phyloP scores from a whole-genome alignment of 2,797 vertebrate species.

The Amazona finschi region DNA sequence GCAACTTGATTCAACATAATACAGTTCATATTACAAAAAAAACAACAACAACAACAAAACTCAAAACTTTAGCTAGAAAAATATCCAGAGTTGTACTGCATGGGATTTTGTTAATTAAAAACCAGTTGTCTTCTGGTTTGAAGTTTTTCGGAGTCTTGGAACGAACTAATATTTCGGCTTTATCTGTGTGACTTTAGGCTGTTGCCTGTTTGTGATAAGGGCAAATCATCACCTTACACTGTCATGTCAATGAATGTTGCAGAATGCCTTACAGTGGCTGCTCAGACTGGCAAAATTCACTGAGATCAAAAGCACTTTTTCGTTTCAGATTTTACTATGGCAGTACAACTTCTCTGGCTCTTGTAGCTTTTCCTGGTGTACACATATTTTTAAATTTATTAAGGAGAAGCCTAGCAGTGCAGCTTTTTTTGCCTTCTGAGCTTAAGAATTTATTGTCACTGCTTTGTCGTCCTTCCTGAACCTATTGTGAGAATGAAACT shows the following conservation, averaged over 20 bases:
- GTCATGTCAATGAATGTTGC: background rate
- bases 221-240: slow-evolving; percentile 4
- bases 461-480: background rate
- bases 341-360: background rate
- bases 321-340: background rate
- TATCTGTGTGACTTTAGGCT: background rate
- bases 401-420: background rate
- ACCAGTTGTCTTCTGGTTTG: background rate
- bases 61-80: background rate
- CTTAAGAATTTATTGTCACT: background rate
- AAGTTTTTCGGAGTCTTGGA: background rate
- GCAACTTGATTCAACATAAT: background rate
- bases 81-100: background rate
- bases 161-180: background rate
- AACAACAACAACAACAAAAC: background rate
- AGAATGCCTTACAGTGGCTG: background rate
- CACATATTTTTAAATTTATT: background rate
- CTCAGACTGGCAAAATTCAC: background rate
- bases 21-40: background rate
- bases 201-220: slow-evolving; percentile 27
- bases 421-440: background rate
- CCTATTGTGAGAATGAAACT: background rate
- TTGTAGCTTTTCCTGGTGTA: background rate
- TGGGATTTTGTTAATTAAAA: background rate
- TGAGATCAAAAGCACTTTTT: background rate